phyloP scores from a whole-genome alignment of 1,140 invertebrate genomes.

The Musca domestica region DNA sequence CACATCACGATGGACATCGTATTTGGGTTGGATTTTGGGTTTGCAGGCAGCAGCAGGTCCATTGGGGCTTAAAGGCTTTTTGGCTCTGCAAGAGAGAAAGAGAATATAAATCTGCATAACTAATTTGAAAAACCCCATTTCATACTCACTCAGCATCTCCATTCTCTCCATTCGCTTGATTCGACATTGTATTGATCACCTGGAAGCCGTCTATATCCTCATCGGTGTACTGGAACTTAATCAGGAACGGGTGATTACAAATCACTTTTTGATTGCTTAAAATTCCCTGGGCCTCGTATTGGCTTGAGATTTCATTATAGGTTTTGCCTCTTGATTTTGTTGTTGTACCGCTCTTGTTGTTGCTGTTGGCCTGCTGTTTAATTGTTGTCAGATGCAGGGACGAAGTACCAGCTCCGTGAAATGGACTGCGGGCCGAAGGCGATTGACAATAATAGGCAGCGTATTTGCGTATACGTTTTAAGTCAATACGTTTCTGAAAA shows the following conservation, averaged over 20 bases:
- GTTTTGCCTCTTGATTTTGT: background rate
- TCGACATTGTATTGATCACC: constrained; percentile 19
- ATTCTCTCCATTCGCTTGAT: constrained; percentile 6
- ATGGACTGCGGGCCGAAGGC: too few relatives aligned
- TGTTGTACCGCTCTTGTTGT: background rate
- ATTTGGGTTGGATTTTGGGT: constrained; percentile 46
- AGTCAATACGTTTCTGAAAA: too few relatives aligned
- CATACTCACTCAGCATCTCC: background rate
- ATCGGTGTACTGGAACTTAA: constrained; percentile 33
- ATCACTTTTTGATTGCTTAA: too few relatives aligned
- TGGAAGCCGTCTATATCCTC: constrained; percentile 26
- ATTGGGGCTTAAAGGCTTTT: constrained; percentile 34
- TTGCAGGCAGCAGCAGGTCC: constrained; percentile 28
- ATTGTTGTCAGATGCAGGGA: constrained; percentile 8
- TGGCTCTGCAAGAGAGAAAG: constrained; percentile 31
- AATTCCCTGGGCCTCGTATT: background rate
- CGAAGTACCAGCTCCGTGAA: constrained; percentile 12
- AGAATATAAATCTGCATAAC: background rate
- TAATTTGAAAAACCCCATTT: background rate
- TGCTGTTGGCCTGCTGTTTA: constrained; percentile 17
- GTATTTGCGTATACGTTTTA: too few relatives aligned
- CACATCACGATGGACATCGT: constrained; percentile 47
- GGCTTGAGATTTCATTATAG: background rate
- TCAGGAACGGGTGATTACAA: too few relatives aligned
- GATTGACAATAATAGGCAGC: too few relatives aligned